A percentile compares a stretch with the other conserved stretches of the same genome.
Conservation (phyloP, 2,888 invertebrate genomes). For the Eristalinus sepulchralis region DNA sequence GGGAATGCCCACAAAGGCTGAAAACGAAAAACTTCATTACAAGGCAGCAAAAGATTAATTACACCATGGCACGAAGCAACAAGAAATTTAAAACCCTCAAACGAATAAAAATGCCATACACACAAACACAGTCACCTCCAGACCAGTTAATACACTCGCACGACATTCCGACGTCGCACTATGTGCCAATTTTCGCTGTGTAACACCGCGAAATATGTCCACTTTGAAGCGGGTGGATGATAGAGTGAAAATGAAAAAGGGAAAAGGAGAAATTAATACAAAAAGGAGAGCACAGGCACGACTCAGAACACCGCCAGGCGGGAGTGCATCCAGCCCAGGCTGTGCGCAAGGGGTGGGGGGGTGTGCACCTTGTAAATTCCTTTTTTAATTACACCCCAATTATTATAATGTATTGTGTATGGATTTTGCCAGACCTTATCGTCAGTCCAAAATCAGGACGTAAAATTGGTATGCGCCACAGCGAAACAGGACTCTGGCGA, state of each 20-base stretch:
- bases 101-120: conserved; percentile 64
- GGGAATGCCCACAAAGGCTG: conserved; percentile 6
- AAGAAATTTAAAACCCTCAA: conserved; percentile 66
- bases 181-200: conserved; percentile 69
- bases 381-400: conserved; percentile 71
- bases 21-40: conserved; percentile 62
- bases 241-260: not conserved
- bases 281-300: not conserved
- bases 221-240: conserved; percentile 30
- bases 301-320: not conserved
- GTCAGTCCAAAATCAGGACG: conserved; percentile 49
- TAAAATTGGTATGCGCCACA: conserved; percentile 50
- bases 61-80: conserved; percentile 69
- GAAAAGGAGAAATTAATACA: not conserved
- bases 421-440: conserved; percentile 68
- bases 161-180: conserved; percentile 68
- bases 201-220: conserved; percentile 68
- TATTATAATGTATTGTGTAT: conserved; percentile 70
- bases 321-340: conserved; percentile 33
- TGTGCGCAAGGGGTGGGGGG: conserved; percentile 46
- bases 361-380: conserved; percentile 67
- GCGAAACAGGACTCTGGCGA: conserved; percentile 5
- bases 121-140: not conserved
- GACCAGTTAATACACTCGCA: conserved; percentile 52
- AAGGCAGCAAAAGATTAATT: conserved; percentile 71